Base-by-base conservation (phyloP, 53 echinoderm and acorn worm genomes). In the Actinopyga echinites region DNA sequence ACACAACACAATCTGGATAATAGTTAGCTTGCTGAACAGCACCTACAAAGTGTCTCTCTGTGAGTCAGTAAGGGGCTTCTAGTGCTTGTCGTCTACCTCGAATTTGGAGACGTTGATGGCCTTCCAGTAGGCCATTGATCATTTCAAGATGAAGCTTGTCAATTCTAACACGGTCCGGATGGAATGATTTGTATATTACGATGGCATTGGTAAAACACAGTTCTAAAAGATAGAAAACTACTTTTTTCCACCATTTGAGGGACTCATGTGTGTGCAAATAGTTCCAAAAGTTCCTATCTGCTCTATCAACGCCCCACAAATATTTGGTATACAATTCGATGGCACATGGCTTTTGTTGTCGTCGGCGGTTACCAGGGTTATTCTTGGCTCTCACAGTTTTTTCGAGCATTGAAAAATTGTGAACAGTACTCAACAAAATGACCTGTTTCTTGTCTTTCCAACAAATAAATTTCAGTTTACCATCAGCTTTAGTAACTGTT, bases 171-270 rank as follows among this genome's bases (percentile, higher is more conserved):
- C n/a, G 25, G 31, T 25, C 57, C 19, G 23, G 59, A 31, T 79
- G 30, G 30, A 30, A 30, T 1, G 7, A 30, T 35, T 56, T 57
- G 37, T 26, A 79, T 13, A 79, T 58, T 33, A 30, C 35, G 3
- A 58, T 15, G 10, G 80, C 31, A 79, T 58, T 58, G 21, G 57
- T 22, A 59, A 79, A 79, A 19, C 35, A 20, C 60, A 59, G 6
- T 56, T 79, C 80, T 21, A 60, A 9, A 17, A 59, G 25, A 29
- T 79, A 79, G 23, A 59, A 57, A 35, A 58, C 32, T 13, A 59
- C 33, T 34, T 79, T 79, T 35, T 79, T 60, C 80, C 80, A 79
- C 80, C 80, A 79, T 54, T 79, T 79, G 20, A 79, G 19, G 7
- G 38, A 55, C 25, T 79, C 32, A 31, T 78, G 78, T 22, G 31